Evolutionary conservation across 2,113 vertebrate species (phyloP), one percentile per base, ranked within the genome.

Genomic region (Mesoclemmys tuberculata): DNA sequence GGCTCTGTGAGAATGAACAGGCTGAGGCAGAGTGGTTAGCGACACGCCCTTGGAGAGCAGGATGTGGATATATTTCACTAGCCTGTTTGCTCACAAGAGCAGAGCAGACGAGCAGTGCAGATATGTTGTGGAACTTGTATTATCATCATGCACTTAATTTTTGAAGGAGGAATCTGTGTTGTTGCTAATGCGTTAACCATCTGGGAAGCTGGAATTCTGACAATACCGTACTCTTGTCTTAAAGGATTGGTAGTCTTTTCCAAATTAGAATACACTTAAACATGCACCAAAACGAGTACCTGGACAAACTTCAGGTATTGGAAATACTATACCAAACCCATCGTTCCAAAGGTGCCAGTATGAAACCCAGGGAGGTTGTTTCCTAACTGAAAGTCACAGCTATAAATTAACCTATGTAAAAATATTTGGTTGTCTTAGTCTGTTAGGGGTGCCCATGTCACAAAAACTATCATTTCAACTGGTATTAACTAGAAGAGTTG

Each of bases 391-490:
- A 56, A 64, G 21, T 51, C 21, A 22, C 61, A 55, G 44, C 38
- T 85, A 44, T 26, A 38, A 86, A 87, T 29, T 10, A 88, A 35
- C 54, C 48, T 27, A 16, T 4, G 22, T 14, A 89, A 58, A 55
- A 24, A 26, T 68, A 44, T 38, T 90, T 77, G 1, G 31, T 93
- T 82, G 86, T 88, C 52, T 90, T 82, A 61, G 10, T 4, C 77
- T 52, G 48, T 19, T 88, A 84, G 85, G 58, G n/a, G n/a, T 27
- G 31, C 38, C 26, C 0, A 0, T 4, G 52, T 2, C 29, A 68
- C 52, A 10, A 8, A 86, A 0, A 0, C 0, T 6, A 14, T 3
- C 8, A 1, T 26, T 11, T 8, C 88, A 80, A 29, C 1, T 64
- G 29, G 35, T 49, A 75, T 48, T 19, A 84, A 79, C 10, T n/a